Evolutionary conservation across 2,888 invertebrate genomes (phyloP).

Genomic region (Cheilosia pagana): DNA sequence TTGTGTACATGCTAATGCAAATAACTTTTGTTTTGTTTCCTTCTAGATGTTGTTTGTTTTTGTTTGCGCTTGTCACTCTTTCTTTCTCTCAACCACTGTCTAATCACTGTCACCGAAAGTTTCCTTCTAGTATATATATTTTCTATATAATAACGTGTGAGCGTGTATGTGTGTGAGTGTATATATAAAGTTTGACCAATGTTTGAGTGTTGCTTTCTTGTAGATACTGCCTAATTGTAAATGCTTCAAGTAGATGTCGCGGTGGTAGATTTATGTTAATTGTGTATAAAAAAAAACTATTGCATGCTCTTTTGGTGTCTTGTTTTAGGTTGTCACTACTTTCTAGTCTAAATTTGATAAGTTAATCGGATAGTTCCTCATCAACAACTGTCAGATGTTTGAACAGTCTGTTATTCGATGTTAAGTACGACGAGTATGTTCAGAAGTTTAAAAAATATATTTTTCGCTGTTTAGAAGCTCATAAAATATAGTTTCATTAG

Average conservation of each 20-base stretch:
- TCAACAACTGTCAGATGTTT: too few relatives aligned
- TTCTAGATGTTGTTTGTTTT: constrained; percentile 74
- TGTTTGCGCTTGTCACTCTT: constrained; percentile 42
- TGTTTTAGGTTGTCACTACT: not conserved
- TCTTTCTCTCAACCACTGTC: constrained; percentile 42
- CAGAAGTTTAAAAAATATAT: too few relatives aligned
- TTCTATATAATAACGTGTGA: constrained; percentile 32
- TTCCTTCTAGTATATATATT: not conserved
- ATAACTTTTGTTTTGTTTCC: constrained; percentile 59
- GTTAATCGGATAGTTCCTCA: too few relatives aligned
- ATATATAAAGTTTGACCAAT: constrained; percentile 20
- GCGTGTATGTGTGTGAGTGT: constrained; percentile 46
- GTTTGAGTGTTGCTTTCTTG: constrained; percentile 11
- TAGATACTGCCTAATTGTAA: constrained; percentile 21
- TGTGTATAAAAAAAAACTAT: constrained; percentile 7
- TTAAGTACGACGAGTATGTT: too few relatives aligned
- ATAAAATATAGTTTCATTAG: too few relatives aligned
- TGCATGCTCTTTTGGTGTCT: constrained; percentile 2
- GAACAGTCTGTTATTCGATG: too few relatives aligned
- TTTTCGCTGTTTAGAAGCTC: too few relatives aligned
- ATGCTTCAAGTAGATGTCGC: constrained; percentile 25
- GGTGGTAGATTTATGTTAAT: constrained; percentile 28
- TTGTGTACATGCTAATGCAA: constrained; percentile 80
- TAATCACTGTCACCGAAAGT: constrained; percentile 38
- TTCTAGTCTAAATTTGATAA: not conserved